A percentile compares a stretch with the other conserved stretches of the same genome.
Conservation (phyloP, 2,888 invertebrate species). For the Stenotaenia linearis region DNA sequence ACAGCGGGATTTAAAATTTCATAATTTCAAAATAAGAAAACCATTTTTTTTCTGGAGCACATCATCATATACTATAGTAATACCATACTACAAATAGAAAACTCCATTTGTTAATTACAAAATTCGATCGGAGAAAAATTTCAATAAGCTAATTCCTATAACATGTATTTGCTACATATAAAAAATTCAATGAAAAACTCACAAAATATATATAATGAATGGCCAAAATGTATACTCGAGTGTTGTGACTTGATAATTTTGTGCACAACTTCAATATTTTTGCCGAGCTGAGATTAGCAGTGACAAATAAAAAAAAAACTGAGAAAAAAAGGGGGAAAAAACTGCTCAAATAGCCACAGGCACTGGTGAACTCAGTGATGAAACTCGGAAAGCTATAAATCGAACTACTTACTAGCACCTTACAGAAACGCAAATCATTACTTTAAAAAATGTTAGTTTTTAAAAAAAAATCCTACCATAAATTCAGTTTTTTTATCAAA, state of each 20-base stretch:
- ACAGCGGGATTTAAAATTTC: not conserved
- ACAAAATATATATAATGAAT: not conserved
- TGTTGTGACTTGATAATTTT: not conserved
- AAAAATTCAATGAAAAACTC: not conserved
- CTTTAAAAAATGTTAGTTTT: not conserved
- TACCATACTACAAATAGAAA: not conserved
- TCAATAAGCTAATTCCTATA: not conserved
- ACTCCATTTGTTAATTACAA: not conserved
- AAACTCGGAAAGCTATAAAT: not conserved
- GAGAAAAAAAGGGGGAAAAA: not conserved
- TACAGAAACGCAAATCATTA: not conserved
- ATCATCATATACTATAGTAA: not conserved
- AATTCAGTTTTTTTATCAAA: not conserved
- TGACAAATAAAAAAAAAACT: not conserved
- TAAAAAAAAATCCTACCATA: not conserved
- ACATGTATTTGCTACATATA: not conserved
- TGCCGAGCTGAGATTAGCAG: not conserved
- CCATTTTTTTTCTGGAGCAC: not conserved
- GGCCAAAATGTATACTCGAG: conserved; percentile 4
- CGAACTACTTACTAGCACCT: not conserved
- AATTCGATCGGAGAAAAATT: not conserved
- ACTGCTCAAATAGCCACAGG: not conserved
- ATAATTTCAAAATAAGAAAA: not conserved
- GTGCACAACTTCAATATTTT: not conserved
- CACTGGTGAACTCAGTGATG: not conserved